Evolutionary conservation across 2,888 invertebrate genomes (phyloP).

Genomic region (Cotesia congregata): DNA sequence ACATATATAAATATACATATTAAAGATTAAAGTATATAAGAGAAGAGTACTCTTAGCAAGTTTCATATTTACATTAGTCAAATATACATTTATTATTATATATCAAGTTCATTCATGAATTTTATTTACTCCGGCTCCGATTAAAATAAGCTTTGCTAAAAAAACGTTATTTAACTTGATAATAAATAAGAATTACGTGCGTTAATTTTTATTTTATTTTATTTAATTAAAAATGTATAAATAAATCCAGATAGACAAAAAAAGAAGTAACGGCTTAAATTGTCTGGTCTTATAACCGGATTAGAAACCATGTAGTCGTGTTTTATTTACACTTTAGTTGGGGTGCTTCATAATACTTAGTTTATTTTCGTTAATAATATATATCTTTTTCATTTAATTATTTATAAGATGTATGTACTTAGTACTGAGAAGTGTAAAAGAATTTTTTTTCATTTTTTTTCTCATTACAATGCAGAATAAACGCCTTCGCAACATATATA

Average conservation of each 20-base stretch:
- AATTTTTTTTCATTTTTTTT: not conserved
- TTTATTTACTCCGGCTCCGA: not conserved
- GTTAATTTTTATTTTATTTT: not conserved
- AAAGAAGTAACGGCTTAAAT: conserved; percentile 35
- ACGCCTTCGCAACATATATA: conserved; percentile 33
- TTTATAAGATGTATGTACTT: not conserved
- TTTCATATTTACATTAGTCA: not conserved
- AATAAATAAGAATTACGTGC: not conserved
- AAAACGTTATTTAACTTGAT: not conserved
- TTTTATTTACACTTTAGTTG: conserved; percentile 66
- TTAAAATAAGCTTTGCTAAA: not conserved
- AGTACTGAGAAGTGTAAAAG: no score
- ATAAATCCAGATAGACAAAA: not conserved
- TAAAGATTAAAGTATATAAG: not conserved
- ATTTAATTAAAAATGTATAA: conserved; percentile 2
- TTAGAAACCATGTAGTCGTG: conserved; percentile 70
- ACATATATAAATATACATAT: conserved; percentile 1
- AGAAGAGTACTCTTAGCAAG: not conserved
- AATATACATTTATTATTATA: conserved; percentile 13
- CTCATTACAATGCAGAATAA: conserved; percentile 7
- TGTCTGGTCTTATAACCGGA: conserved; percentile 65
- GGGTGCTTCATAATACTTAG: conserved; percentile 61
- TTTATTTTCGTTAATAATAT: not conserved
- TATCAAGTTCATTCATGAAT: conserved; percentile 3
- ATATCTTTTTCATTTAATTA: not conserved